A percentile compares a stretch with the other conserved stretches of the same genome.
These are phyloP conservation scores for Knipowitschia caucasica DNA, from an alignment of 2,797 vertebrate species.

Conservation along the genomic window DNA sequence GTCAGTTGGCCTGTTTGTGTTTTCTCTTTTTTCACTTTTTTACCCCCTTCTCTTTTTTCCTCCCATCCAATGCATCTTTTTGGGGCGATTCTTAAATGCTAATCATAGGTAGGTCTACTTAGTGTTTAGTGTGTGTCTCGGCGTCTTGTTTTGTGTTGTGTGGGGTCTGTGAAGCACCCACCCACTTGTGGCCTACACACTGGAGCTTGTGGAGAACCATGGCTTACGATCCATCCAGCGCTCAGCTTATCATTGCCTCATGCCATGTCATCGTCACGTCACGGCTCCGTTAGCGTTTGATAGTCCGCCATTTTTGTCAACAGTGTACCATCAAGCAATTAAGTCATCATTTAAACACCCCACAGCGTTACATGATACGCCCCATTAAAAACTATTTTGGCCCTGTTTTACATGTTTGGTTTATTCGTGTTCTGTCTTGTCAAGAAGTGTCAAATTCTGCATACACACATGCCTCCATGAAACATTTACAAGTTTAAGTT, in stretches of 20 bases:
- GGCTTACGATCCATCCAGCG: conserved; percentile 46
- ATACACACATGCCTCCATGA: conserved; percentile 5
- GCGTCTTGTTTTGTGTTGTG: conserved; percentile 63
- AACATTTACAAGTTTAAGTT: conserved; percentile 14
- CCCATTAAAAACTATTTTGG: conserved; percentile 52
- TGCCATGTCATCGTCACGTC: conserved; percentile 59
- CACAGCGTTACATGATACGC: conserved; percentile 32
- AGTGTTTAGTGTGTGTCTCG: conserved; percentile 71
- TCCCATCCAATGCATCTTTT: conserved; percentile 72
- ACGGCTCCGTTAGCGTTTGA: conserved; percentile 30
- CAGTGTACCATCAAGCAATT: conserved; percentile 48
- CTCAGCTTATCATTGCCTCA: conserved; percentile 62
- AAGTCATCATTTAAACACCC: conserved; percentile 21
- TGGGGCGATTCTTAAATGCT: conserved; percentile 70
- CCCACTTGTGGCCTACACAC: conserved; percentile 30
- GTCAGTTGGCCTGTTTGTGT: conserved; percentile 61
- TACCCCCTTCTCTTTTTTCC: conserved; percentile 59
- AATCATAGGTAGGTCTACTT: conserved; percentile 77
- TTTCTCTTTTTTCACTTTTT: conserved; percentile 67
- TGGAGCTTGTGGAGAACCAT: conserved; percentile 40
- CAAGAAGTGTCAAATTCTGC: conserved; percentile 2
- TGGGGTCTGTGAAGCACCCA: conserved; percentile 44
- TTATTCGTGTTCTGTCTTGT: conserved; percentile 21
- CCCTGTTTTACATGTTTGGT: conserved; percentile 16
- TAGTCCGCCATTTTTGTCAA: conserved; percentile 20